These are phyloP conservation scores for Acyrthosiphon pisum DNA, from an alignment of 1,140 invertebrate species.

Conservation along the genomic window DNA sequence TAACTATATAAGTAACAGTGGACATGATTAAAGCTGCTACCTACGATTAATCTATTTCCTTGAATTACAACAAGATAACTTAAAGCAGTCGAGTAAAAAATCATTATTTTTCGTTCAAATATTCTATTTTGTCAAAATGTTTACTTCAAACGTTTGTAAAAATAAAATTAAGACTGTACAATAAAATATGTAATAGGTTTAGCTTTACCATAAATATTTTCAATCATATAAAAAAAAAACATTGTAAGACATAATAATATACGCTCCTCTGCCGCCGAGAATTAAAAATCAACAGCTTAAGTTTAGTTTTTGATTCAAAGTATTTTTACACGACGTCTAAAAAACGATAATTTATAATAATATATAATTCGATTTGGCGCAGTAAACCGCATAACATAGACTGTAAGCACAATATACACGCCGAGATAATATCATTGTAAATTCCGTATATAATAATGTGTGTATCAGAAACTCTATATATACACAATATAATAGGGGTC, in stretches of 20 bases:
- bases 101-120: too few species aligned
- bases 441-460: not conserved
- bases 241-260: not conserved
- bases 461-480: not conserved
- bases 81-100: too few species aligned
- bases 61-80: too few species aligned
- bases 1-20: too few species aligned
- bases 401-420: not conserved
- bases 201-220: not conserved
- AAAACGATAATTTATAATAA: not conserved
- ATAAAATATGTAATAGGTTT: too few species aligned
- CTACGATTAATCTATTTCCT: too few species aligned
- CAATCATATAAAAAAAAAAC: not conserved
- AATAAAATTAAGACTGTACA: too few species aligned
- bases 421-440: conserved; percentile 32
- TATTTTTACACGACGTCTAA: not conserved
- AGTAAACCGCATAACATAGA: conserved; percentile 27
- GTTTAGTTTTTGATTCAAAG: not conserved
- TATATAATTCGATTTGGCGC: not conserved
- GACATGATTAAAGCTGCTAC: too few species aligned
- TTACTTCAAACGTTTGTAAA: too few species aligned
- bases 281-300: not conserved
- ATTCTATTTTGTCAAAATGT: too few species aligned
- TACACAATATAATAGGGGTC: not conserved
- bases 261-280: not conserved